phyloP scores from a whole-genome alignment of 2,113 vertebrate species.

The Myxocyprinus asiaticus region DNA sequence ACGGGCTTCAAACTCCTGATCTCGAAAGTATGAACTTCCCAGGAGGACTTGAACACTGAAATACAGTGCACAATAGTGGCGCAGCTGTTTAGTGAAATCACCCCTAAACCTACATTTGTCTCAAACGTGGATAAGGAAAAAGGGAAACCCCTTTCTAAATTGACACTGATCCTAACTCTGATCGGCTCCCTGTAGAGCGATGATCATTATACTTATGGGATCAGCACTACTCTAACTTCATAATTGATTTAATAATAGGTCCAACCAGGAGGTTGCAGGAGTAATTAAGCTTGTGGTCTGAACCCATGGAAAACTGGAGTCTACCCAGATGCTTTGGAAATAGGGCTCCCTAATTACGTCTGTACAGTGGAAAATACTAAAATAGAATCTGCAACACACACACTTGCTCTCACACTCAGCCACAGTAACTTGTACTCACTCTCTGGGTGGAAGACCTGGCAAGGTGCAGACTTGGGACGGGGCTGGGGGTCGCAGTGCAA shows the following conservation, averaged over 20 bases:
- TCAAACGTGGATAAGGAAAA: no score
- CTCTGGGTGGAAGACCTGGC: slow-evolving; percentile 74
- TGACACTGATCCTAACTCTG: slow-evolving; percentile 23
- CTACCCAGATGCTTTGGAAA: slow-evolving; percentile 18
- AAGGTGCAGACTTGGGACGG: slow-evolving; percentile 67
- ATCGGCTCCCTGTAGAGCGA: neutral
- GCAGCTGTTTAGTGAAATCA: no score
- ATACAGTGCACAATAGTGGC: no score
- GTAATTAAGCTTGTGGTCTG: slow-evolving; percentile 42
- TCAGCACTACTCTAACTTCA: neutral
- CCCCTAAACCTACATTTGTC: no score
- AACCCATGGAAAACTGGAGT: slow-evolving; percentile 20
- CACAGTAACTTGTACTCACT: slow-evolving; percentile 58
- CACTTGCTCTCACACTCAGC: no score
- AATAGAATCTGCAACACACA: no score
- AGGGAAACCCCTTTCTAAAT: slow-evolving; percentile 24
- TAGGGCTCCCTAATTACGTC: slow-evolving; percentile 10
- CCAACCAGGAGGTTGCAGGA: neutral
- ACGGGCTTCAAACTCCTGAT: no score
- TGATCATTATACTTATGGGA: no score
- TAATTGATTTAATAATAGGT: slow-evolving; percentile 11
- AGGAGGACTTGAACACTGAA: no score
- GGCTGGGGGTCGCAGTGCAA: slow-evolving; percentile 80
- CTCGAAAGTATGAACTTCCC: no score
- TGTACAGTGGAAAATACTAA: neutral